phyloP scores from a whole-genome alignment of 2,888 invertebrate genomes.

The Nemurella pictetii region DNA sequence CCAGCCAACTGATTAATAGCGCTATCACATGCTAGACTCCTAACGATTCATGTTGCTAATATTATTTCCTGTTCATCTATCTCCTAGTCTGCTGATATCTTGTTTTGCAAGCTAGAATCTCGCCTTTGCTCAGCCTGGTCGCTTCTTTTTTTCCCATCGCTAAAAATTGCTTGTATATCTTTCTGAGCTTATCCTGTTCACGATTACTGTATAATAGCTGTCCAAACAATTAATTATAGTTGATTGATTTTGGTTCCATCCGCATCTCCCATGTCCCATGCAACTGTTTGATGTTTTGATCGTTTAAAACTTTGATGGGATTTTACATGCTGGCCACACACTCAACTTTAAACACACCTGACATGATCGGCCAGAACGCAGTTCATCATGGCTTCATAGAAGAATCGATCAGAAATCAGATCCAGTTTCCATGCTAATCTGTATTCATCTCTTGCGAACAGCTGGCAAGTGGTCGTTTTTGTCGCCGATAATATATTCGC shows the following conservation, averaged over 20 bases:
- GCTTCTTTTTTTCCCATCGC: neutral
- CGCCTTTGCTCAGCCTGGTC: neutral
- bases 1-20: neutral
- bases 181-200: neutral
- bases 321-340: neutral
- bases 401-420: neutral
- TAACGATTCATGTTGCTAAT: neutral
- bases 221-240: neutral
- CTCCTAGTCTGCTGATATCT: constrained; percentile 19
- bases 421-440: neutral
- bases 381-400: neutral
- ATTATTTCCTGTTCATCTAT: constrained; percentile 19
- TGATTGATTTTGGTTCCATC: neutral
- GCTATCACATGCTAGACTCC: neutral
- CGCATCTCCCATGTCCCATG: neutral
- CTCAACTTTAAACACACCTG: neutral
- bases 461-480: neutral
- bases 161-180: neutral
- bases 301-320: too few species aligned
- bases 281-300: neutral
- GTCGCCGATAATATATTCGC: neutral
- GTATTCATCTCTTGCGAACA: neutral
- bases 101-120: constrained; percentile 13
- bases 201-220: neutral
- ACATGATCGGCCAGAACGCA: neutral